Evolutionary conservation across 2,113 vertebrate species (phyloP).

Genomic region (Electrona antarctica): DNA sequence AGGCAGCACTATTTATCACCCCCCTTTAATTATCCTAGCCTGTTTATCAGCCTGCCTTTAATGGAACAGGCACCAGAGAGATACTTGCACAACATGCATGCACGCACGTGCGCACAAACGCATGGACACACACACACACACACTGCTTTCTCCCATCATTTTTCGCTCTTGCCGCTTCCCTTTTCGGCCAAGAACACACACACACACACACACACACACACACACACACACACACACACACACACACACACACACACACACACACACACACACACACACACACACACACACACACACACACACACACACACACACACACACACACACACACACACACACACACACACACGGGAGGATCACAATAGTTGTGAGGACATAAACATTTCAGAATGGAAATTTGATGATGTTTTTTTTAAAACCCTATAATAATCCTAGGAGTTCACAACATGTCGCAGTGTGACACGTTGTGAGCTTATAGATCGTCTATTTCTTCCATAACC

Average conservation of each 20-base stretch:
- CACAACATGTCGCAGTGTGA: too few species aligned
- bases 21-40: conserved; percentile 83
- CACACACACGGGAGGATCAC: too few species aligned
- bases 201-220: conserved; percentile 63
- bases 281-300: neutral
- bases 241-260: conserved; percentile 63
- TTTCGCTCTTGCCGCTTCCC: too few species aligned
- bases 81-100: conserved; percentile 77
- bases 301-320: conserved; percentile 9
- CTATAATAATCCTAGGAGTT: too few species aligned
- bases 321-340: too few species aligned
- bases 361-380: too few species aligned
- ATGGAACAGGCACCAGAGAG: conserved; percentile 80
- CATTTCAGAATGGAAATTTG: too few species aligned
- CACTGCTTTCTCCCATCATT: too few species aligned
- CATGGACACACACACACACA: neutral
- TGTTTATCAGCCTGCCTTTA: conserved; percentile 83
- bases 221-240: conserved; percentile 34
- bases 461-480: too few species aligned
- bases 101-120: conserved; percentile 46
- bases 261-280: conserved; percentile 34
- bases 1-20: conserved; percentile 83
- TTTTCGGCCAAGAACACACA: too few species aligned
- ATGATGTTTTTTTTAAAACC: too few species aligned
- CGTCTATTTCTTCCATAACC: too few species aligned